Percentiles rank a stretch among this genome's conserved stretches.
These are phyloP conservation scores for Drosophila meridiana DNA, from an alignment of 2,888 invertebrate species.

Conservation along the genomic window DNA sequence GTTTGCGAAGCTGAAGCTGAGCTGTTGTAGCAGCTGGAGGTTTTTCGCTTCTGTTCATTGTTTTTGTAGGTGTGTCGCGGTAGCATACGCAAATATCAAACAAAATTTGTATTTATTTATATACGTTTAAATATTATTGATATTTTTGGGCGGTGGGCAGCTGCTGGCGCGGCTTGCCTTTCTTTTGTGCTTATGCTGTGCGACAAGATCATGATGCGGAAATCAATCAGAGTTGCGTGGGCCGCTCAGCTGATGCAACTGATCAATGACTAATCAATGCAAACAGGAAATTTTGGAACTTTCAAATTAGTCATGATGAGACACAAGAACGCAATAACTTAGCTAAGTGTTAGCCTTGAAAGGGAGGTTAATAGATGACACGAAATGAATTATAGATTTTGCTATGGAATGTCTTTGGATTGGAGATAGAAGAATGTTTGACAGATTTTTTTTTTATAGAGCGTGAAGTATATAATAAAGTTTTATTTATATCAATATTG, in stretches of 20 bases:
- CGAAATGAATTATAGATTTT: not conserved
- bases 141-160: constrained; percentile 29
- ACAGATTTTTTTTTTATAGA: not conserved
- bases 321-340: not conserved
- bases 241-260: constrained; percentile 5
- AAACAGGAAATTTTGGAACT: constrained; percentile 30
- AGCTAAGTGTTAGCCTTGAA: not conserved
- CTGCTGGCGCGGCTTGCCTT: constrained; percentile 69
- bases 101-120: constrained; percentile 5
- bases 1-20: not conserved
- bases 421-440: too few species aligned
- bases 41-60: constrained; percentile 42
- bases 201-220: constrained; percentile 53
- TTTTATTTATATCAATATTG: not conserved
- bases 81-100: constrained; percentile 26
- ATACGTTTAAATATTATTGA: constrained; percentile 18
- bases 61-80: constrained; percentile 61
- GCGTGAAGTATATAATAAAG: not conserved
- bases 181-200: constrained; percentile 53
- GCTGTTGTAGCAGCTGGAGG: constrained; percentile 17
- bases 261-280: constrained; percentile 37
- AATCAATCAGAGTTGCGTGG: constrained; percentile 50
- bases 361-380: not conserved
- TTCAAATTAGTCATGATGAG: constrained; percentile 13
- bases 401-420: not conserved